Evolutionary conservation across 1,140 invertebrate genomes (phyloP).

Genomic region (Agrilus planipennis): DNA sequence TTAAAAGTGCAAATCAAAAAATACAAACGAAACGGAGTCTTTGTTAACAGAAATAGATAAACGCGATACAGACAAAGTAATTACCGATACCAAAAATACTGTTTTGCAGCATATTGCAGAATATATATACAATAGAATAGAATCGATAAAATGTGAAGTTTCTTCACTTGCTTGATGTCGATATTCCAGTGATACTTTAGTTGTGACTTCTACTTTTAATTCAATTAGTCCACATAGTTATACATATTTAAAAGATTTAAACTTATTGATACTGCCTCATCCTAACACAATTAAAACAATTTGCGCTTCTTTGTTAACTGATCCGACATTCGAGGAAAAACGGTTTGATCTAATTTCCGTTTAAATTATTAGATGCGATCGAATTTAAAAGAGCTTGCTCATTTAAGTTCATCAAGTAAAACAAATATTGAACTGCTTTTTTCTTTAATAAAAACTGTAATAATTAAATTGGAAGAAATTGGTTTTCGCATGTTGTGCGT

Average conservation of each 20-base stretch:
- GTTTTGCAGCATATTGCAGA: not conserved
- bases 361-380: not conserved
- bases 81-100: not conserved
- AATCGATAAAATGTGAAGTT: not conserved
- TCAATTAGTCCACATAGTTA: not conserved
- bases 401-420: not conserved
- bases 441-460: not conserved
- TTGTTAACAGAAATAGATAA: not conserved
- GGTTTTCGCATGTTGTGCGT: not conserved
- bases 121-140: too few species aligned
- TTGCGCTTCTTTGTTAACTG: too few species aligned
- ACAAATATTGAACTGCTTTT: not conserved
- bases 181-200: not conserved
- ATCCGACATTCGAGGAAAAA: too few species aligned
- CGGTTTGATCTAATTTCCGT: not conserved
- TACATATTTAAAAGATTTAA: too few species aligned
- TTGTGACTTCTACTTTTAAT: not conserved
- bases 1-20: not conserved
- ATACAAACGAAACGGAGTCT: not conserved
- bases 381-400: slow-evolving; percentile 4
- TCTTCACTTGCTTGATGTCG: not conserved
- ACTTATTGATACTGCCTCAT: too few species aligned
- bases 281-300: too few species aligned
- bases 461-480: not conserved
- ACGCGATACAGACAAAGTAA: not conserved